Base-by-base conservation (phyloP, 1,140 invertebrate genomes). In the Hylaeus anthracinus region DNA sequence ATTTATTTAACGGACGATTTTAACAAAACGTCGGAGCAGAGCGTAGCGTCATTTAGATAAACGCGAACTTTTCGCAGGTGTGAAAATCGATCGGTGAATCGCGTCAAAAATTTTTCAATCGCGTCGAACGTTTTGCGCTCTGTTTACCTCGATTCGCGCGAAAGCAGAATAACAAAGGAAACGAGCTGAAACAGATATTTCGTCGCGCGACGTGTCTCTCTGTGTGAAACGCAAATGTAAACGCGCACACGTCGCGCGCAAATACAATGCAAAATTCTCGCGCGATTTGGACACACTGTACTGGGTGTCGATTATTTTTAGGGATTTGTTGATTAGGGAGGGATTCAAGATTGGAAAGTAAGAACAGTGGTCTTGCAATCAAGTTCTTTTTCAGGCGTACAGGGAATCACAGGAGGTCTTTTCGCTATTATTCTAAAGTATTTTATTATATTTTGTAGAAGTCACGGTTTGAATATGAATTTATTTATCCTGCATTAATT, bases 21-120 rank as follows among this genome's bases (percentile, higher is more conserved):
- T 26, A 26, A 26, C 26, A 26, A 26, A 26, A 26, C 26, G 26
- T 26, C 26, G 26, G 0, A 26, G 26, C 26, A 26, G 26, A 26
- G 26, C 26, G 26, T 26, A 26, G 26, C 26, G 26, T 26, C 26
- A 26, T 26, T 26, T 26, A 26, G 26, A 26, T 26, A 26, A 26
- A 26, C 26, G 26, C 26, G 26, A 26, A 26, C 26, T 26, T 26
- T 26, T 45, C 43, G 43, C 43, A 45, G 43, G 43, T 6, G 56
- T 37, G 26, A 56, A 70, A 61, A 63, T 67, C 66, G 56, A 77
- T 53, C 8, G 9, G 0, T 1, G 75, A 12, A 77, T 77, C 48
- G 15, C 37, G 14, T 10, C 26, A 45, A 70, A 70, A 77, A 77
- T 70, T 70, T 70, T 63, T 70, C 75, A 9, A 61, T 77, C 56